A percentile compares a stretch with the other conserved stretches of the same genome.
Conservation (phyloP, 2,888 invertebrate species). For the Phymatocera aterrima region DNA sequence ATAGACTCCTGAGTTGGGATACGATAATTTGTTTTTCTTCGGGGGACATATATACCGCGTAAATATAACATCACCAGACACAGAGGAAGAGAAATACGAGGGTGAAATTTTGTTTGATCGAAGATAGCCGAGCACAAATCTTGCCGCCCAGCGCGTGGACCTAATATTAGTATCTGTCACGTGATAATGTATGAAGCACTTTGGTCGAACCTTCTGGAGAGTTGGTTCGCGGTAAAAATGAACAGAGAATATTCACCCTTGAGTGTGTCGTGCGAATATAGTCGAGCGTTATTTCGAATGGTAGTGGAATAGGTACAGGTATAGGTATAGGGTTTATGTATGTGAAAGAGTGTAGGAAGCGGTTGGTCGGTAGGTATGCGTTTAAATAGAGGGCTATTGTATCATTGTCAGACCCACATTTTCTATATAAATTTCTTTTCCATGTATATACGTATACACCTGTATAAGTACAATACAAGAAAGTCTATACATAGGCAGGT, state of each 20-base stretch:
- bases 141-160: constrained; percentile 42
- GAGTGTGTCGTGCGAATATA: constrained; percentile 30
- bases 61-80: constrained; percentile 2
- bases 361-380: too few relatives aligned
- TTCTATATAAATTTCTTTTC: constrained; percentile 32
- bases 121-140: constrained; percentile 35
- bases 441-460: not conserved
- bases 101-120: constrained; percentile 33
- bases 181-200: constrained; percentile 44
- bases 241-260: constrained; percentile 36
- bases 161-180: constrained; percentile 44
- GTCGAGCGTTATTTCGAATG: not conserved
- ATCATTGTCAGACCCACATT: constrained; percentile 48
- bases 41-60: not conserved
- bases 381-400: constrained; percentile 45
- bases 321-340: too few relatives aligned
- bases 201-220: constrained; percentile 42
- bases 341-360: constrained; percentile 14
- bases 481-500: not conserved
- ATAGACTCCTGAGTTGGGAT: not conserved
- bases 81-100: not conserved
- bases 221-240: constrained; percentile 41
- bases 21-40: not conserved
- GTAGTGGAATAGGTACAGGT: too few relatives aligned
- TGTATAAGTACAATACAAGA: too few relatives aligned